phyloP scores from a whole-genome alignment of 2,888 invertebrate genomes.

The Pardosa pseudoannulata region DNA sequence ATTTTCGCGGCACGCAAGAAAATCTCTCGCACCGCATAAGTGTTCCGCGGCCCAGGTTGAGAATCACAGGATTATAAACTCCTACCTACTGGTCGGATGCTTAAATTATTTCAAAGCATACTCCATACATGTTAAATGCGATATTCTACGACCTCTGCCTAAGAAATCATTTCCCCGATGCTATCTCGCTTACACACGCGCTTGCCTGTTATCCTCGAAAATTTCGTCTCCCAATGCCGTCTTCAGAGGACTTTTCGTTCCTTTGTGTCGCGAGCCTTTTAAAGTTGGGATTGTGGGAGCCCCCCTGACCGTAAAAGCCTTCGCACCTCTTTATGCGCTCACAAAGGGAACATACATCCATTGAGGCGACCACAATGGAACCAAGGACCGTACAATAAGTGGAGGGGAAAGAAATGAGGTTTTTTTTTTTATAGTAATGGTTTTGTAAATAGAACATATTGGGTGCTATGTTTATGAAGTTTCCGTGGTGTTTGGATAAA shows the following conservation, averaged over 20 bases:
- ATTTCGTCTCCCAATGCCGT: background rate
- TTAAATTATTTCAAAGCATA: too few relatives aligned
- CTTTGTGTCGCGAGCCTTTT: slow-evolving; percentile 60
- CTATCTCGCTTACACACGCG: slow-evolving; percentile 28
- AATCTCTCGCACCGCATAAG: too few relatives aligned
- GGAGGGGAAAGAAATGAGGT: background rate
- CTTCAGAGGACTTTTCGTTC: background rate
- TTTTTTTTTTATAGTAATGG: background rate
- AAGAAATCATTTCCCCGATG: background rate
- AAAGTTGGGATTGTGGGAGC: slow-evolving; percentile 54
- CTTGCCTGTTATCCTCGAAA: slow-evolving; percentile 17
- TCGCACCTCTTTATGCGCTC: slow-evolving; percentile 59
- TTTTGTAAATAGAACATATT: slow-evolving; percentile 13
- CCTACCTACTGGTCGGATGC: too few relatives aligned
- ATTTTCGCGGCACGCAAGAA: too few relatives aligned
- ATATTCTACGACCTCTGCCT: too few relatives aligned
- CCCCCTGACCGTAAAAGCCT: slow-evolving; percentile 69
- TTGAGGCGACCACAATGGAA: slow-evolving; percentile 35
- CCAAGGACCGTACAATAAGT: slow-evolving; percentile 28
- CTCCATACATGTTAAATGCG: too few relatives aligned
- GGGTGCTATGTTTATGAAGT: slow-evolving; percentile 6
- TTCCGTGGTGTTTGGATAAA: background rate
- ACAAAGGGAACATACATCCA: slow-evolving; percentile 51
- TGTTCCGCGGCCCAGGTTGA: too few relatives aligned
- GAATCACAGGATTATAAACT: too few relatives aligned